phyloP scores from a whole-genome alignment of 2,113 vertebrate genomes.

The Rhinolophus sinicus region DNA sequence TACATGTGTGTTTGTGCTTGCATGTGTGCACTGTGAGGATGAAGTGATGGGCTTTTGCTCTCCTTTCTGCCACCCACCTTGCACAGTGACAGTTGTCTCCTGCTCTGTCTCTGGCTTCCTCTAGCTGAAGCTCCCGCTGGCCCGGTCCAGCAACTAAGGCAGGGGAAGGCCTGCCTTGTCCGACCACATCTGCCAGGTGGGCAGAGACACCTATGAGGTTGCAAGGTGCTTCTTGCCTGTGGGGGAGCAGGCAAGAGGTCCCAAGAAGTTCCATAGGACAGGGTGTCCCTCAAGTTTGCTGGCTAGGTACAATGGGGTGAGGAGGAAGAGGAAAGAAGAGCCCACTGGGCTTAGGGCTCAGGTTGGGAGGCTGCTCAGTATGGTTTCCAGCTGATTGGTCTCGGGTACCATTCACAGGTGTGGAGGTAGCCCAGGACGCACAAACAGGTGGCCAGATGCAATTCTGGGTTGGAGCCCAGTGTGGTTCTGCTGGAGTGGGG shows the following conservation, averaged over 20 bases:
- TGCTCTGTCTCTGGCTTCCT: not conserved
- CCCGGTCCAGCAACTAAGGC: not conserved
- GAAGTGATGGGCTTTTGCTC: not conserved
- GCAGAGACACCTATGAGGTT: not conserved
- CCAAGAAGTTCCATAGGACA: not conserved
- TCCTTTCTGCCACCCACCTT: not conserved
- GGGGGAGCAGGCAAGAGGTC: not conserved
- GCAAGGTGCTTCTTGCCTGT: not conserved
- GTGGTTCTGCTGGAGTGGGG: not conserved
- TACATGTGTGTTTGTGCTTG: not conserved
- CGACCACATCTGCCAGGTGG: not conserved
- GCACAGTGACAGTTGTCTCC: not conserved
- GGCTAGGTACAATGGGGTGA: not conserved
- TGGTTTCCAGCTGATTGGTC: not conserved
- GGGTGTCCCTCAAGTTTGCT: not conserved
- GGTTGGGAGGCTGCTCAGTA: not conserved
- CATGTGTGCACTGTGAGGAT: not conserved
- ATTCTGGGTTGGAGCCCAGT: not conserved
- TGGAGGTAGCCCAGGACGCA: not conserved
- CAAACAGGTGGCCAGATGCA: slow-evolving; percentile 25
- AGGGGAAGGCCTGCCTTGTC: not conserved
- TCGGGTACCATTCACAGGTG: not conserved
- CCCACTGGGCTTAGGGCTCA: not conserved
- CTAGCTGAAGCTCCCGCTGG: not conserved
- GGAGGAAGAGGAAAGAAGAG: not conserved